A percentile compares a stretch with the other conserved stretches of the same genome.
Evolutionary conservation across 2,888 invertebrate species (phyloP).

Genomic region (Miltochrista miniata): DNA sequence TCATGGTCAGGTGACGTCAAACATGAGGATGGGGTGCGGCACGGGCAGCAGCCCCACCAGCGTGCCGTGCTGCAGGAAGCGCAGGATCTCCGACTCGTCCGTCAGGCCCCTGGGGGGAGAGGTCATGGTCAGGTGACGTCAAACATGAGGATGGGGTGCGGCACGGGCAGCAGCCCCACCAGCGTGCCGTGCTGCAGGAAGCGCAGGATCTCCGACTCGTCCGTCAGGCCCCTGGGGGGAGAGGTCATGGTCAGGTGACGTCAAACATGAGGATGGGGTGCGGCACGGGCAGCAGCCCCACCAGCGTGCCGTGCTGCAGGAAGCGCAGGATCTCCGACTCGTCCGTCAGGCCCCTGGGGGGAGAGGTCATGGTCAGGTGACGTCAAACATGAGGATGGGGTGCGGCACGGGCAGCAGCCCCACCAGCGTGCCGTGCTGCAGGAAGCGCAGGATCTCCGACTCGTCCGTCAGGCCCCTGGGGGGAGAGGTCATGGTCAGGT

Average conservation of each 20-base stretch:
- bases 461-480: conserved; percentile 99
- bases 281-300: conserved; percentile 98
- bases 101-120: conserved; percentile 91
- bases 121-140: too few species aligned
- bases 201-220: conserved; percentile 99
- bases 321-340: conserved; percentile 99
- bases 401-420: conserved; percentile 99
- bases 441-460: conserved; percentile 99
- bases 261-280: conserved; percentile 99
- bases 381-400: conserved; percentile 99
- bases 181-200: conserved; percentile 99
- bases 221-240: conserved; percentile 98
- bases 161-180: conserved; percentile 98
- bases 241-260: too few species aligned
- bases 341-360: conserved; percentile 98
- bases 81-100: conserved; percentile 99
- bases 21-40: conserved; percentile 99
- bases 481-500: too few species aligned
- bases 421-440: conserved; percentile 99
- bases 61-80: conserved; percentile 99
- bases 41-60: conserved; percentile 98
- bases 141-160: conserved; percentile 99
- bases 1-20: too few species aligned
- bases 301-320: conserved; percentile 98
- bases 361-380: too few species aligned